Evolutionary conservation across 1,140 invertebrate species (phyloP).

Genomic region (Aphaenogaster floridana): DNA sequence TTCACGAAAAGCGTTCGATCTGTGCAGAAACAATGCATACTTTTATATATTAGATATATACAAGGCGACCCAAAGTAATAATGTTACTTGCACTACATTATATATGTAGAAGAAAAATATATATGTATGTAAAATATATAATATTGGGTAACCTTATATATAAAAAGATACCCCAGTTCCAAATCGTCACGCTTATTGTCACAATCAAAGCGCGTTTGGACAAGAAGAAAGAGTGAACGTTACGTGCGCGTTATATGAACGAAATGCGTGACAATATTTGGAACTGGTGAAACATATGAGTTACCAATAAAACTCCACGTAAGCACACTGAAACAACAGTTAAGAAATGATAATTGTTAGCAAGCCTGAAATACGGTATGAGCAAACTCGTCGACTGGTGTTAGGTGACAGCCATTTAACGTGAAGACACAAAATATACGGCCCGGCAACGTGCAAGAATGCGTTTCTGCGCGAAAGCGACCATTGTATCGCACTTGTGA

Average conservation of each 20-base stretch:
- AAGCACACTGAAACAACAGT: conserved; percentile 76
- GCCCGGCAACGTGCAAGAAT: conserved; percentile 69
- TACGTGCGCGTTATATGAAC: neutral
- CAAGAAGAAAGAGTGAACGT: neutral
- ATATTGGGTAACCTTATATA: conserved; percentile 44
- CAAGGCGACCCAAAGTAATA: conserved; percentile 39
- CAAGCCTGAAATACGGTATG: conserved; percentile 71
- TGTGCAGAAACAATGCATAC: conserved; percentile 53
- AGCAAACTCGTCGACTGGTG: conserved; percentile 71
- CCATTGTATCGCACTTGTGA: conserved; percentile 55
- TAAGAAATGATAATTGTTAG: conserved; percentile 66
- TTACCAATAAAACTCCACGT: conserved; percentile 54
- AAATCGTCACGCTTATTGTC: conserved; percentile 16
- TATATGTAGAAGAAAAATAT: neutral
- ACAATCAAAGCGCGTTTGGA: neutral
- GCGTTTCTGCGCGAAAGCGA: conserved; percentile 72
- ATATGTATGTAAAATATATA: neutral
- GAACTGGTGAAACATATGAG: conserved; percentile 18
- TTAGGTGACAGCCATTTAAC: conserved; percentile 74
- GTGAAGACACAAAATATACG: conserved; percentile 71
- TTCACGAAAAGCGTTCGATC: conserved; percentile 39
- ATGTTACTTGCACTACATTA: neutral
- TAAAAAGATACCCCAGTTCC: conserved; percentile 23
- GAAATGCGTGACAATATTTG: conserved; percentile 28
- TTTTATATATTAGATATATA: conserved; percentile 40